These are phyloP conservation scores for Scaptodrosophila latifasciaeformis DNA, from an alignment of 2,888 invertebrate species.

Conservation along the genomic window DNA sequence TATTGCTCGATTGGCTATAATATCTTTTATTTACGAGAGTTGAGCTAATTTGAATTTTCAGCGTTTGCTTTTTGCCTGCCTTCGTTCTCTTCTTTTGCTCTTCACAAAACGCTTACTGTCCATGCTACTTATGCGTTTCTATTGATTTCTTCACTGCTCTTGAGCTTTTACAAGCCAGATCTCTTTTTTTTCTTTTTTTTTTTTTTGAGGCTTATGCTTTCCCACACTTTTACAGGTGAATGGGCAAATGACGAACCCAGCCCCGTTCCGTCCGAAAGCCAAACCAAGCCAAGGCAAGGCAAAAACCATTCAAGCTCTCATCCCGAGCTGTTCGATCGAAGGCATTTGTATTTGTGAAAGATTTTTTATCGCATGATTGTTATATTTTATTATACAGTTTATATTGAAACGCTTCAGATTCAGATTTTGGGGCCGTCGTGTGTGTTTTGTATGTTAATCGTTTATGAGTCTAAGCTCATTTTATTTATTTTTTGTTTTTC, in stretches of 20 bases:
- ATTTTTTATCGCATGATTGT: conserved; percentile 68
- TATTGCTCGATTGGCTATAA: conserved; percentile 69
- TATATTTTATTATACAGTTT: conserved; percentile 67
- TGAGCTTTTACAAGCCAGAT: conserved; percentile 12
- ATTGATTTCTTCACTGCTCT: conserved; percentile 43
- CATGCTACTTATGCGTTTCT: conserved; percentile 41
- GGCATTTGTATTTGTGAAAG: conserved; percentile 54
- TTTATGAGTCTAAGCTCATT: conserved; percentile 60
- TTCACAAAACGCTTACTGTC: no score
- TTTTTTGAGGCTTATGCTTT: conserved; percentile 45
- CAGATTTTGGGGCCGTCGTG: conserved; percentile 45
- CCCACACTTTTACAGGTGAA: conserved; percentile 72
- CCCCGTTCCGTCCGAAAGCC: conserved; percentile 9
- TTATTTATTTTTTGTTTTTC: conserved; percentile 31
- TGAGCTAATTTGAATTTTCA: conserved; percentile 72
- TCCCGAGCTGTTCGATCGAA: conserved; percentile 10
- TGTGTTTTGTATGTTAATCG: conserved; percentile 69
- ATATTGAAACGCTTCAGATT: conserved; percentile 63
- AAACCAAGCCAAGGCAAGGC: no score
- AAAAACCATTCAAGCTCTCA: background rate
- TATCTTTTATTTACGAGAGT: conserved; percentile 73
- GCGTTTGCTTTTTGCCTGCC: conserved; percentile 56
- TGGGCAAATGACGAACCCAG: conserved; percentile 32
- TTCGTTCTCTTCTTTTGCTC: background rate
- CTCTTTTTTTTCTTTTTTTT: conserved; percentile 16